Evolutionary conservation across 2,888 invertebrate species (phyloP).

Genomic region (Apodemia mormo): DNA sequence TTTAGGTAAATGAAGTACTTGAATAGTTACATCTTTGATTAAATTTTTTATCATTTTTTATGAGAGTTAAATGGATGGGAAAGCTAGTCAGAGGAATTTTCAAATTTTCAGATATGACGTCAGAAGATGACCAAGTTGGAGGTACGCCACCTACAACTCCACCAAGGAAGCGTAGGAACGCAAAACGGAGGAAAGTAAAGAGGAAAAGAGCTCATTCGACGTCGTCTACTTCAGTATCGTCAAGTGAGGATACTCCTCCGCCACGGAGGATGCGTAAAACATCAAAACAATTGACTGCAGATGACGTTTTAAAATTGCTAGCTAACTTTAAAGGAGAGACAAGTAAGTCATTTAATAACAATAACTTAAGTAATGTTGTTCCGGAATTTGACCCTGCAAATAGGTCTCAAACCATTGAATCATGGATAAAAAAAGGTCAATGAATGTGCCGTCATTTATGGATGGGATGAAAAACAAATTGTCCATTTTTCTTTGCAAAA

Average conservation of each 20-base stretch:
- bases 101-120: conserved; percentile 21
- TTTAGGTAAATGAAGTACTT: no score
- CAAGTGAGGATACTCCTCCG: neutral
- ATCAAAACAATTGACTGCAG: neutral
- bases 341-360: neutral
- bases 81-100: no score
- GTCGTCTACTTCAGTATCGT: neutral
- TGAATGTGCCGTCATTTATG: no score
- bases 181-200: conserved; percentile 14
- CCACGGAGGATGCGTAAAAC: neutral
- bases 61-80: no score
- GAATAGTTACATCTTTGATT: no score
- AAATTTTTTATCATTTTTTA: no score
- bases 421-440: neutral
- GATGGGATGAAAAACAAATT: no score
- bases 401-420: conserved; percentile 1
- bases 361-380: conserved; percentile 8
- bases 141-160: conserved; percentile 21
- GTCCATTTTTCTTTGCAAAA: no score
- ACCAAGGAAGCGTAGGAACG: conserved; percentile 18
- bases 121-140: conserved; percentile 19
- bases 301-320: neutral
- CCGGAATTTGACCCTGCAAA: conserved; percentile 14
- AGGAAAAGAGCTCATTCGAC: conserved; percentile 21
- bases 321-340: neutral